phyloP scores from a whole-genome alignment of 1,140 invertebrate genomes.

The Trinorchestia longiramus region DNA sequence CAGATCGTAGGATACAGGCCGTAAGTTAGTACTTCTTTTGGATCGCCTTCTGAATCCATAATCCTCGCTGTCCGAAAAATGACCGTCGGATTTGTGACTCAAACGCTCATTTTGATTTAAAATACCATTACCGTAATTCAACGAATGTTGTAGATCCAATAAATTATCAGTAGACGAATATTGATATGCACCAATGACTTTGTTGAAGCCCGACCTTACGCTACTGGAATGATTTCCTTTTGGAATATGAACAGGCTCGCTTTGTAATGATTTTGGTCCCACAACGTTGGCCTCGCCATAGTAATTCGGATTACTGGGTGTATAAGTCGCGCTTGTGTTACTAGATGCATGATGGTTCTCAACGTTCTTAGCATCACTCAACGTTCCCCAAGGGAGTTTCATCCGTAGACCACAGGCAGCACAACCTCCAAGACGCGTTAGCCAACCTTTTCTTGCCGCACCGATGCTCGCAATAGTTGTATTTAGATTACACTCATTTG shows the following conservation, averaged over 20 bases:
- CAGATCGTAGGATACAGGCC: conserved; percentile 17
- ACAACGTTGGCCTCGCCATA: neutral
- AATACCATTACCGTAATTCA: neutral
- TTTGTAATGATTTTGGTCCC: neutral
- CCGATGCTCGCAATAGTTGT: neutral
- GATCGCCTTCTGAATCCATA: neutral
- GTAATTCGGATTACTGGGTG: neutral
- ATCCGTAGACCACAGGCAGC: conserved; percentile 1
- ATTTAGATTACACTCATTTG: neutral
- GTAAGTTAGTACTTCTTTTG: neutral
- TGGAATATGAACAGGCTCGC: neutral
- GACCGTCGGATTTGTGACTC: neutral
- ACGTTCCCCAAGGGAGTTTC: neutral
- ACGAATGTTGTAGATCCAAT: neutral
- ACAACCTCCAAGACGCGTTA: neutral
- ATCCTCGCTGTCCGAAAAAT: conserved; percentile 33
- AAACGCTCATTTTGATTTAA: neutral
- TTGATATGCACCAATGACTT: neutral
- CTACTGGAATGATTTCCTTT: neutral
- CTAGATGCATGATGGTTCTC: neutral
- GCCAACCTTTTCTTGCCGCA: conserved; percentile 10
- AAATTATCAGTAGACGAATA: conserved; percentile 3
- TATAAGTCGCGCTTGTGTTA: neutral
- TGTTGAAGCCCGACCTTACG: neutral
- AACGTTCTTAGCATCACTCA: neutral